Conservation (phyloP, 2,888 invertebrate species). For the Heterodera filipjevi region DNA sequence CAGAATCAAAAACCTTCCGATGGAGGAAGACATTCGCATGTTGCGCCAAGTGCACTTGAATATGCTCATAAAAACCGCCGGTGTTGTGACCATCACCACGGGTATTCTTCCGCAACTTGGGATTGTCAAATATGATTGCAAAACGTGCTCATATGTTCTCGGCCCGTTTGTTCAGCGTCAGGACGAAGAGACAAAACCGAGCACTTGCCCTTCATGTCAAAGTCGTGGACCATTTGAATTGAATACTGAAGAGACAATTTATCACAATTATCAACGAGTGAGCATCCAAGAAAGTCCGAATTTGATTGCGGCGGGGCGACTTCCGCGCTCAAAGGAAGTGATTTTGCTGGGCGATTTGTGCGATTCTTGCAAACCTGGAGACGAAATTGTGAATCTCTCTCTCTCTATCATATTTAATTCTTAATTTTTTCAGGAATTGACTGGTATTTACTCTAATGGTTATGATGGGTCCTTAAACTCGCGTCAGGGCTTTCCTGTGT, state of each 20-base stretch:
- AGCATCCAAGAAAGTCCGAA: constrained; percentile 98
- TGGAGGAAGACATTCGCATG: constrained; percentile 92
- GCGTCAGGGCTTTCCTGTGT: constrained; percentile 90
- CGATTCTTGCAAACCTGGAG: constrained; percentile 95
- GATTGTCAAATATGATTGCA: constrained; percentile 94
- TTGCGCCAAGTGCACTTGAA: constrained; percentile 80
- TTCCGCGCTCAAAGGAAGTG: constrained; percentile 95
- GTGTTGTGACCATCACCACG: constrained; percentile 93
- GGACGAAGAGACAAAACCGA: constrained; percentile 87
- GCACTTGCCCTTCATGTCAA: constrained; percentile 76
- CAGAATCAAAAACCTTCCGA: constrained; percentile 88
- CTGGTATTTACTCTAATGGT: constrained; percentile 92
- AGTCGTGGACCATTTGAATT: constrained; percentile 72
- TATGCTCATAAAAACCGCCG: constrained; percentile 87
- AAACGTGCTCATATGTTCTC: constrained; percentile 88
- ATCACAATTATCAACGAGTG: constrained; percentile 95
- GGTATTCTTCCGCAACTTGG: constrained; percentile 90
- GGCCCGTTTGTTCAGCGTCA: constrained; percentile 95
- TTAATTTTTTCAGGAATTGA: constrained; percentile 68
- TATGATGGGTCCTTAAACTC: constrained; percentile 96
- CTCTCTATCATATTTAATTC: too few species aligned
- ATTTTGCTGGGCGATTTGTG: constrained; percentile 91
- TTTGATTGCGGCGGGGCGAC: constrained; percentile 91
- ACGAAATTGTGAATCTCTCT: constrained; percentile 77
- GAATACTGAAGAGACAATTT: constrained; percentile 95